Evolutionary conservation across 2,797 vertebrate species (phyloP), one percentile per base, ranked within the genome.

Genomic region (Sebastiscus albofasciatus): DNA sequence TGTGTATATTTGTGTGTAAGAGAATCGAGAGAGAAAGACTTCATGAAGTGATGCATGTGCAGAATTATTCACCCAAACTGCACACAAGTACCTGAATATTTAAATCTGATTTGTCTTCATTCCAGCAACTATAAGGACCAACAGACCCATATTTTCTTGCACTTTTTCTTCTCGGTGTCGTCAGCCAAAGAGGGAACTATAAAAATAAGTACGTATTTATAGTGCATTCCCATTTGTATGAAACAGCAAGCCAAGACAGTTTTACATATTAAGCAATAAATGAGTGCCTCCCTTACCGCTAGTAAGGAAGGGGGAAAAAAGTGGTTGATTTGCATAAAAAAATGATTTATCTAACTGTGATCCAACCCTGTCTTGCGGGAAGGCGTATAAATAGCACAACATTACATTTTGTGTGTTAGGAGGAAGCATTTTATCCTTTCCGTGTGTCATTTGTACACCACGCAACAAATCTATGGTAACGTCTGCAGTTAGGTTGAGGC

Each of bases 101-200:
- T 27, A 58, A 76, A 64, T 75, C 9, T 79, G 81, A 95, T 95
- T 91, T 82, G 80, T 95, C 94, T 95, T 95, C 4, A 36, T 68
- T 59, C 16, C 4, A 59, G 11, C 31, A 34, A 26, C 67, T 67
- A 20, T 8, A 56, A 22, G 9, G 20, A 46, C 16, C 10, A 26
- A 6, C 93, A 93, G 92, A 81, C 78, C 77, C 13, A 84, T 87
- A 92, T 93, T 93, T 80, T 92, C 82, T 87, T 83, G 24, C 18
- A 81, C 67, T 77, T 65, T 0, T 0, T 6, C 74, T 36, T 73
- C 6, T 29, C n/a, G 18, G 42, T 54, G 11, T 31, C 33, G 52
- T 36, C 20, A 59, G 18, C 58, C 22, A 39, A 77, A 67, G 9
- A 60, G 33, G 31, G 24, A 49, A 34, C 31, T 66, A 67, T 75